Base-by-base conservation (phyloP, 1,140 invertebrate genomes). In the Trialeurodes vaporariorum region DNA sequence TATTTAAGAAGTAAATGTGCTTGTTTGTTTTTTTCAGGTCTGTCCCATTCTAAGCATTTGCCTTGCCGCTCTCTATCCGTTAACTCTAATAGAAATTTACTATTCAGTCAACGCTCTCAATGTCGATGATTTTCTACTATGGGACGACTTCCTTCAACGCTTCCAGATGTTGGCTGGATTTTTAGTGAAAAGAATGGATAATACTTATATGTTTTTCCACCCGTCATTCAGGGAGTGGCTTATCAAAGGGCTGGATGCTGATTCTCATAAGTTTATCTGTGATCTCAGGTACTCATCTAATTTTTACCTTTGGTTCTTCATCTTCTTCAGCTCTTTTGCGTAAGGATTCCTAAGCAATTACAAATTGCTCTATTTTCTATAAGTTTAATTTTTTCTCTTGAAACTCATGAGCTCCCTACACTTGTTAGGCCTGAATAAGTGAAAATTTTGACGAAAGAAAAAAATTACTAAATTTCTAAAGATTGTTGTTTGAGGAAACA, bases 201-300 rank as follows among this genome's bases (percentile, higher is more conserved):
- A 92, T 74, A 95, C 93, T 0, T 94, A 93, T 78, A 96, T 96
- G 92, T 95, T 96, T 76, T 96, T 96, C 77, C 94, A 98, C 78
- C 93, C 94, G 0, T 93, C 93, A 12, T 94, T 98, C 78, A 90
- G 94, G 81, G 95, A 98, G 80, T 98, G 94, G 94, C 81, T 98
- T 34, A 91, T 95, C 70, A 80, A 92, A n/a, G 80, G 94, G 22
- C 92, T 94, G 67, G 93, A 96, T 70, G 87, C 86, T 64, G 93
- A 96, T 76, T 89, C 86, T 40, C 85, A 85, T 0, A 96, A 96
- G 77, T 98, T 96, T 78, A 81, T 96, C 0, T 95, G 93, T 77
- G 89, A 92, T 77, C 80, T 91, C 27, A 82, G 94, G 83, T 84
- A 73, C n/a, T n/a, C n/a, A n/a, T n/a, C n/a, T n/a, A n/a, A n/a